Percentiles rank a stretch among this genome's conserved stretches.
Conservation (phyloP, 2,888 invertebrate species). For the Sinodicranocentrus sp. region DNA sequence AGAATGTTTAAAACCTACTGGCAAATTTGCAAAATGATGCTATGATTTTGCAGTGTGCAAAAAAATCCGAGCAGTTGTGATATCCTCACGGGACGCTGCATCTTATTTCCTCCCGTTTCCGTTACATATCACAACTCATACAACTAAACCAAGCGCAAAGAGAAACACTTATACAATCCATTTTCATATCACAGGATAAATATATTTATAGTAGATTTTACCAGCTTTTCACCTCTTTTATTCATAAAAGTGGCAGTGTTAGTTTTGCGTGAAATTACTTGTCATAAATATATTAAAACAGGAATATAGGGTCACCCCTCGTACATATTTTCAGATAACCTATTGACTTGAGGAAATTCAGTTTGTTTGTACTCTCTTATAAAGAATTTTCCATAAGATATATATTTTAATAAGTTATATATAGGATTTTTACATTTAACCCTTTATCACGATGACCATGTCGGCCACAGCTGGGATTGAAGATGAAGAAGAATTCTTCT, state of each 20-base stretch:
- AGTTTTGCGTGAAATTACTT: slow-evolving; percentile 3
- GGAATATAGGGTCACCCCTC: neutral
- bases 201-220: neutral
- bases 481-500: slow-evolving; percentile 50
- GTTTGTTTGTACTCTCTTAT: no score
- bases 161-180: no score
- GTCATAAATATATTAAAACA: neutral
- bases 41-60: slow-evolving; percentile 23
- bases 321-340: neutral
- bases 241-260: neutral
- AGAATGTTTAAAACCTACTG: neutral
- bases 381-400: neutral
- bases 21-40: slow-evolving; percentile 25
- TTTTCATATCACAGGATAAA: no score
- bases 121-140: neutral
- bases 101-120: neutral
- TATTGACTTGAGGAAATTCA: no score
- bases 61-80: slow-evolving; percentile 16
- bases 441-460: slow-evolving; percentile 39
- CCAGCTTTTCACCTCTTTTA: neutral
- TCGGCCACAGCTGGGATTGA: slow-evolving; percentile 41
- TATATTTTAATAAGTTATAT: neutral
- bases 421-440: neutral
- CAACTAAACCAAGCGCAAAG: neutral
- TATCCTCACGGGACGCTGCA: slow-evolving; percentile 20